Evolutionary conservation across 2,888 invertebrate species (phyloP).

Genomic region (Prosopocoilus inquinatus): DNA sequence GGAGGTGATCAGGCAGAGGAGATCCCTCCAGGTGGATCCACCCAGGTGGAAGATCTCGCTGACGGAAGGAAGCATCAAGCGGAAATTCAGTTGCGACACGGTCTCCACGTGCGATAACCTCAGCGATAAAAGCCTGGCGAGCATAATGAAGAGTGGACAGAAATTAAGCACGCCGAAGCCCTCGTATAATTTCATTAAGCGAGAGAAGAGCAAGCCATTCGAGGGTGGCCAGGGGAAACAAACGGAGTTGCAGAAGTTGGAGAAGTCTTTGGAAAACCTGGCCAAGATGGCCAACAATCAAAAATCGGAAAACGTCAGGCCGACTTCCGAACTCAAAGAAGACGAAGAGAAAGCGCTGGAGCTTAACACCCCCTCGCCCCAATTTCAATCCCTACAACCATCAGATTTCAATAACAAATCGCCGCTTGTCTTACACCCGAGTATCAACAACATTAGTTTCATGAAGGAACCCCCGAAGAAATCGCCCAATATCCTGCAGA

Average conservation of each 20-base stretch:
- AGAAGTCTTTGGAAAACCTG: constrained; percentile 39
- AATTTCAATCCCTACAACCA: constrained; percentile 40
- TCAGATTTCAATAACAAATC: constrained; percentile 35
- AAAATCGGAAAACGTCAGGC: constrained; percentile 19
- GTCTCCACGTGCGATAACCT: constrained; percentile 21
- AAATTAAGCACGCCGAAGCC: constrained; percentile 10
- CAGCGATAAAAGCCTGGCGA: constrained; percentile 9
- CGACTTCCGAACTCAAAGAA: constrained; percentile 26
- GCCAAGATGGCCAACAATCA: constrained; percentile 28
- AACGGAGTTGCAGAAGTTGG: constrained; percentile 38
- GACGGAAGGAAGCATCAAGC: constrained; percentile 40
- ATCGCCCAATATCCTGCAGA: constrained; percentile 41
- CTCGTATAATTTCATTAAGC: constrained; percentile 8
- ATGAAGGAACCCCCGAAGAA: constrained; percentile 35
- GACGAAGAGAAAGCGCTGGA: constrained; percentile 21
- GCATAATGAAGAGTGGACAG: constrained; percentile 6
- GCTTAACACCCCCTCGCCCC: constrained; percentile 36
- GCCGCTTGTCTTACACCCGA: constrained; percentile 40
- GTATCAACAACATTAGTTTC: constrained; percentile 48
- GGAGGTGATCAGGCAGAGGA: constrained; percentile 34
- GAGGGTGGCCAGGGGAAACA: background rate
- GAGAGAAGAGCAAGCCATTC: constrained; percentile 4
- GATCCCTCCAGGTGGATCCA: constrained; percentile 31
- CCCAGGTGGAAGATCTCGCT: constrained; percentile 46
- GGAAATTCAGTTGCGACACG: constrained; percentile 42